Evolutionary conservation across 2,797 vertebrate genomes (phyloP).

Genomic region (Simalia tracyae): DNA sequence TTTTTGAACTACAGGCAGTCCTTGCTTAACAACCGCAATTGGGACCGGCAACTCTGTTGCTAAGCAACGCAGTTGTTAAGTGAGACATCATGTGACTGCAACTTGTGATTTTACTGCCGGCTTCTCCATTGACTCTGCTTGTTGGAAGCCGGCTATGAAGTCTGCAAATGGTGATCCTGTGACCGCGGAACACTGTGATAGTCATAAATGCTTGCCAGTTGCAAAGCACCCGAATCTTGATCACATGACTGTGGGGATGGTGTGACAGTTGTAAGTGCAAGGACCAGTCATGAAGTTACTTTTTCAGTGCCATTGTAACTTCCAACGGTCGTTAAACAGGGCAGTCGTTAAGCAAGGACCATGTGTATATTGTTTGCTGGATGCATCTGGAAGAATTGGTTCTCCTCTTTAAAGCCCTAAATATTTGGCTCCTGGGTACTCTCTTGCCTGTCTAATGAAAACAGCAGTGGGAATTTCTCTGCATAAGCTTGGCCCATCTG

Average conservation of each 20-base stretch:
- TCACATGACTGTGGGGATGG: neutral
- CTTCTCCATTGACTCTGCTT: neutral
- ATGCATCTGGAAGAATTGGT: neutral
- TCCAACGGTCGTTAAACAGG: neutral
- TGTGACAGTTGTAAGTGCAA: neutral
- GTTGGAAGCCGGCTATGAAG: neutral
- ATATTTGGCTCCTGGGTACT: neutral
- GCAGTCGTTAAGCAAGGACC: neutral
- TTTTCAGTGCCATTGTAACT: neutral
- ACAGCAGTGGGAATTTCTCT: neutral
- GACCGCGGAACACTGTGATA: neutral
- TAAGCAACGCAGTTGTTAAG: neutral
- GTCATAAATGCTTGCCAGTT: neutral
- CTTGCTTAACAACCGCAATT: neutral
- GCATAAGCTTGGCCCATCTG: neutral
- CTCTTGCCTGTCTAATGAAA: neutral
- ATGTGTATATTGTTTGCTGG: neutral
- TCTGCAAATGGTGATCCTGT: neutral
- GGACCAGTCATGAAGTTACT: neutral
- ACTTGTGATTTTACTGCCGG: neutral
- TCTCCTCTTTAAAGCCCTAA: neutral
- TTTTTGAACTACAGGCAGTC: neutral
- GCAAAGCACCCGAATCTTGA: neutral
- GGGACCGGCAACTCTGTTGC: neutral
- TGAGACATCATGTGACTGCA: neutral